A percentile compares a stretch with the other conserved stretches of the same genome.
phyloP scores from a whole-genome alignment of 1,140 invertebrate species.

The Phenacoccus solenopsis region DNA sequence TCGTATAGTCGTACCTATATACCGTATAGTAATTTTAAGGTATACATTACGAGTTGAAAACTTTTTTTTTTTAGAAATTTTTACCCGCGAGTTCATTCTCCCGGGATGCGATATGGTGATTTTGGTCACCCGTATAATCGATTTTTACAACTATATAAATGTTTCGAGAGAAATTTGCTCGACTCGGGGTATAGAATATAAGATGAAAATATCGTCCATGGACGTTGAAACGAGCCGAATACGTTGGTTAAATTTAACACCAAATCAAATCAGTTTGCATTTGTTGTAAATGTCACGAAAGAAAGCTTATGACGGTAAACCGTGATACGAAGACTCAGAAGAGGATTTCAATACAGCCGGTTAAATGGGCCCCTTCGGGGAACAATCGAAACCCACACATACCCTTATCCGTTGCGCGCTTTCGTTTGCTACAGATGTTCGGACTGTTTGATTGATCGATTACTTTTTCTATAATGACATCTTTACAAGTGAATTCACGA shows the following conservation, averaged over 20 bases:
- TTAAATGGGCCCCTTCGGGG: slow-evolving; percentile 6
- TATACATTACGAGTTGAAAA: too few relatives aligned
- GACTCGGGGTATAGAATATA: too few relatives aligned
- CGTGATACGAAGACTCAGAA: slow-evolving; percentile 4
- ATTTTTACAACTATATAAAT: not conserved
- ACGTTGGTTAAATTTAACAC: not conserved
- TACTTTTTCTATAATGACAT: slow-evolving; percentile 14
- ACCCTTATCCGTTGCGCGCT: slow-evolving; percentile 3
- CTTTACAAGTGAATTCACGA: slow-evolving; percentile 5
- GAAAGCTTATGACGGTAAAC: slow-evolving; percentile 6
- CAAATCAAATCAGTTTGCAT: not conserved
- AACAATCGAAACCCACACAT: slow-evolving; percentile 13
- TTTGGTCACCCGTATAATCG: too few relatives aligned
- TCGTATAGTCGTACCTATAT: too few relatives aligned
- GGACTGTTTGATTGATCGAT: slow-evolving; percentile 13
- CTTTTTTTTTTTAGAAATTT: too few relatives aligned
- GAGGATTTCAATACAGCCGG: slow-evolving; percentile 11
- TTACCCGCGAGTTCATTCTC: too few relatives aligned
- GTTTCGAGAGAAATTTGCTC: too few relatives aligned
- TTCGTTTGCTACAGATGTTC: slow-evolving; percentile 8
- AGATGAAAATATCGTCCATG: too few relatives aligned
- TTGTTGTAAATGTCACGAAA: slow-evolving; percentile 16
- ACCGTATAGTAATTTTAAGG: too few relatives aligned
- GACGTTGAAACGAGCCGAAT: too few relatives aligned
- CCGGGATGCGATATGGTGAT: too few relatives aligned